Percentiles rank a stretch among this genome's conserved stretches.
phyloP scores from a whole-genome alignment of 2,113 vertebrate species.

The Ptyas mucosa region DNA sequence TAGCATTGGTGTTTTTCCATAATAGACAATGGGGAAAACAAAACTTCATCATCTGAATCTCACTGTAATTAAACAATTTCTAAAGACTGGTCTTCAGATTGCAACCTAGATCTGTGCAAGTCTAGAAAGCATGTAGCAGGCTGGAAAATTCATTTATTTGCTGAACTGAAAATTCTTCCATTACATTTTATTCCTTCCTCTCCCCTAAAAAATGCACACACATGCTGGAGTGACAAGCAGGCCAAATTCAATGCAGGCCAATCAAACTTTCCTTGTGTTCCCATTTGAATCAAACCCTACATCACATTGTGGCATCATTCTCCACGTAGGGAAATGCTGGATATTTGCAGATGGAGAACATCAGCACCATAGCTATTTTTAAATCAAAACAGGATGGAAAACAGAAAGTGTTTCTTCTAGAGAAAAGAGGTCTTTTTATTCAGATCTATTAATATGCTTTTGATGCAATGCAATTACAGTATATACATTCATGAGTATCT shows the following conservation, averaged over 20 bases:
- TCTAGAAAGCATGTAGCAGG: not conserved
- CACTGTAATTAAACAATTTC: not conserved
- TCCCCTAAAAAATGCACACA: not conserved
- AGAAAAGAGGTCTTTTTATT: not conserved
- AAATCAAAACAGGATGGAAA: not conserved
- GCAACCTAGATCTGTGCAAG: not conserved
- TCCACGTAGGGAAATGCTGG: not conserved
- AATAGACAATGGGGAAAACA: not conserved
- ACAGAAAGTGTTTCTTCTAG: not conserved
- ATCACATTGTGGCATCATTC: not conserved
- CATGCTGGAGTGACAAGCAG: not conserved
- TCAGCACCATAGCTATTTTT: not conserved
- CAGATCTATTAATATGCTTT: not conserved
- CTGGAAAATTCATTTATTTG: not conserved
- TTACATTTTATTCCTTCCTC: not conserved
- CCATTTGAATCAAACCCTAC: not conserved
- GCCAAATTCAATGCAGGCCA: not conserved
- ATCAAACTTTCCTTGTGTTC: not conserved
- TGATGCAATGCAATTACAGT: not conserved
- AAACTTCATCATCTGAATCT: not conserved
- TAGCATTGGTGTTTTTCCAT: not conserved
- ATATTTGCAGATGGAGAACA: not conserved
- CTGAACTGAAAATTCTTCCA: not conserved
- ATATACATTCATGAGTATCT: not conserved
- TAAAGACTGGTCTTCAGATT: not conserved